A percentile compares a stretch with the other conserved stretches of the same genome.
Conservation (phyloP, 2,797 vertebrate genomes). For the Sebastes paucispinis region DNA sequence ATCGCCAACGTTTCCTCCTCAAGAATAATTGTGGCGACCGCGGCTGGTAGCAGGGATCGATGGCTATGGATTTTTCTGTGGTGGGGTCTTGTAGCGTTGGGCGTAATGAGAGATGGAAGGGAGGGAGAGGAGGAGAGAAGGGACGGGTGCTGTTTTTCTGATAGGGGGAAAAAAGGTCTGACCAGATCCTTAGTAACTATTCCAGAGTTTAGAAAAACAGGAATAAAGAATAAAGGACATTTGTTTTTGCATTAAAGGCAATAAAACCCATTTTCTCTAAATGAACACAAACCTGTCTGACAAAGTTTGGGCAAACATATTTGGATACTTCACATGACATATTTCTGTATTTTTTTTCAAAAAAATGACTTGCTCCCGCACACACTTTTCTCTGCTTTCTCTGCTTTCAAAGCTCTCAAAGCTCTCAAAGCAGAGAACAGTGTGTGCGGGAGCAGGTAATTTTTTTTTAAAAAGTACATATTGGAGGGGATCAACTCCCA, state of each 20-base stretch:
- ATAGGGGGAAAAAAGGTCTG: constrained; percentile 75
- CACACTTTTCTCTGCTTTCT: no score
- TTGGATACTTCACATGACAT: not conserved
- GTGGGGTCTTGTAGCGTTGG: constrained; percentile 96
- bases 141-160: constrained; percentile 86
- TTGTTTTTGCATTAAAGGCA: not conserved
- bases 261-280: not conserved
- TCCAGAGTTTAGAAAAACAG: constrained; percentile 66
- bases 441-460: no score
- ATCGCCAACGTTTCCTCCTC: constrained; percentile 97
- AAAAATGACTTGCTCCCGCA: no score
- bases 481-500: no score
- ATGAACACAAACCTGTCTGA: not conserved
- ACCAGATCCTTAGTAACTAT: constrained; percentile 37
- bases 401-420: no score
- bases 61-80: constrained; percentile 96
- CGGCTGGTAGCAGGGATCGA: constrained; percentile 93
- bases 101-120: constrained; percentile 92
- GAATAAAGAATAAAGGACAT: not conserved
- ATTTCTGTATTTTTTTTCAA: not conserved
- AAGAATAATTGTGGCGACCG: constrained; percentile 99
- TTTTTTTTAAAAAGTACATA: no score
- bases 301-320: not conserved
- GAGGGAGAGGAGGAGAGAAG: constrained; percentile 64
- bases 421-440: no score